Evolutionary conservation across 2,113 vertebrate species (phyloP).

Genomic region (Xenopus tropicalis): UCB_Xtro_10.0 CM004448.2:62362001-62362500

Average conservation of each 20-base stretch:
- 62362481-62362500: not conserved
- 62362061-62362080: too few species aligned
- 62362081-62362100: too few species aligned
- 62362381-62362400: slow-evolving; percentile 43
- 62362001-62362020: too few species aligned
- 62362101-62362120: too few species aligned
- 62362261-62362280: slow-evolving; percentile 44
- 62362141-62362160: not conserved
- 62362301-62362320: slow-evolving; percentile 50
- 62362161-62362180: slow-evolving; percentile 18
- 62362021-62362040: too few species aligned
- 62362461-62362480: not conserved
- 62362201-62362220: slow-evolving; percentile 41
- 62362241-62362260: slow-evolving; percentile 41
- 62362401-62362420: slow-evolving; percentile 28
- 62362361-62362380: slow-evolving; percentile 38
- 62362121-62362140: too few species aligned
- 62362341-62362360: slow-evolving; percentile 49
- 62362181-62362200: slow-evolving; percentile 38
- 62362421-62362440: slow-evolving; percentile 21
- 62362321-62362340: slow-evolving; percentile 29
- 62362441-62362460: slow-evolving; percentile 36
- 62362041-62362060: too few species aligned
- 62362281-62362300: slow-evolving; percentile 52
- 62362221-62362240: slow-evolving; percentile 42